Conservation (phyloP, 1,140 invertebrate genomes). For the Xylocopa sonorina region DNA sequence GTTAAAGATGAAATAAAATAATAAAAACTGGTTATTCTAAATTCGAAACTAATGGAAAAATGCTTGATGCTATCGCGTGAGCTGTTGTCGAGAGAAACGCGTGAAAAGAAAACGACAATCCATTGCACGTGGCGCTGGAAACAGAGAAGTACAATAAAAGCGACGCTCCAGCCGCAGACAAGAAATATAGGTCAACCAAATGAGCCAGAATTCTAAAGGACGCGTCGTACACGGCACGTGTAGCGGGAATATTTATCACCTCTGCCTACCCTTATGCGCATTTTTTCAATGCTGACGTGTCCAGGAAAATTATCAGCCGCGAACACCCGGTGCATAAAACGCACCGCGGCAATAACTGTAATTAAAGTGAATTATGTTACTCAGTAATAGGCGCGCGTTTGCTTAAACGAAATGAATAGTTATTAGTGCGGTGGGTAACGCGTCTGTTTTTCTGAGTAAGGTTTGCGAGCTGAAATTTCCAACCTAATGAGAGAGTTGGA, state of each 20-base stretch:
- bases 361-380: background rate
- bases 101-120: slow-evolving; percentile 19
- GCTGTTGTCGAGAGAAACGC: background rate
- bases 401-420: background rate
- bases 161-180: background rate
- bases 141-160: slow-evolving; percentile 21
- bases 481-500: no score
- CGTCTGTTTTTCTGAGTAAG: no score
- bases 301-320: background rate
- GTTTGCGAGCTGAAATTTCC: no score
- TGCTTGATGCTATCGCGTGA: background rate
- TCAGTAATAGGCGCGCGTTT: background rate
- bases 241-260: background rate
- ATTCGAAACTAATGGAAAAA: no score
- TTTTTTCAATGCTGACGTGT: background rate
- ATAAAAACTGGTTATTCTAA: no score
- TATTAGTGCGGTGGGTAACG: no score
- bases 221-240: slow-evolving; percentile 12
- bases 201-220: slow-evolving; percentile 34
- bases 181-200: slow-evolving; percentile 42
- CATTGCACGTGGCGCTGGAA: background rate
- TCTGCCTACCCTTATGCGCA: no score
- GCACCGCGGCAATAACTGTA: background rate
- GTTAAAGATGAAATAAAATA: no score
- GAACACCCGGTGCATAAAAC: background rate